Base-by-base conservation (phyloP, 2,797 vertebrate species). In the Notoglanidium macrostoma region DNA sequence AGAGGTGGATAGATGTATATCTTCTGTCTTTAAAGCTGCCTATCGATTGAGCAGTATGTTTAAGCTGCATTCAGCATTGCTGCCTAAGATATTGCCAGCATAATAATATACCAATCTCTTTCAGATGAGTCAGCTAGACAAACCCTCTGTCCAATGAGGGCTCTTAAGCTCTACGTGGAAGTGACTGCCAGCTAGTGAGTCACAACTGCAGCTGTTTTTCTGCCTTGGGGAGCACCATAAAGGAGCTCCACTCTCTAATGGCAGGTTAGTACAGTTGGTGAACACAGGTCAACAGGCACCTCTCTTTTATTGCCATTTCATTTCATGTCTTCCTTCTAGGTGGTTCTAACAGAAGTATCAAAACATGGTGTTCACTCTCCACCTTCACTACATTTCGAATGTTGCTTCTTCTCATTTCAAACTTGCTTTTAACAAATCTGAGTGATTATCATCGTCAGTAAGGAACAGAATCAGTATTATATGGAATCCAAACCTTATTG, bases 121-220 rank as follows among this genome's bases (percentile, higher is more conserved):
- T 74, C 29, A 46, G 44, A 49, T 46, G 72, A 49, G 23, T 46
- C 44, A 74, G 21, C 40, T 5, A 74, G 11, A 74, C 19, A 49
- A 26, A n/a, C 40, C 68, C 19, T 72, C 21, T 72, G 17, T 72
- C 68, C 46, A n/a, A 15, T 15, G 23, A 76, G 46, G 46, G 73
- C 46, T 76, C 26, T 76, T 46, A 73, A 73, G n/a, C 11, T 32
- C 29, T 14, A 67, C 46, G 10, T 23, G 19, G 5, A 68, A 68
- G 67, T 68, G 72, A 72, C 68, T 44, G 35, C 40, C 68, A 44
- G 40, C 35, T 44, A 23, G 26, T 1, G 23, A 74, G 44, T 40
- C 35, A 72, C 17, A 72, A 72, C 70, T 72, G 44, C 72, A 74
- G 72, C 72, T 74, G 44, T 74, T 49, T 74, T 72, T 72, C 15